Conservation (phyloP, 2,797 vertebrate genomes). For the Chiroxiphia lanceolata region DNA sequence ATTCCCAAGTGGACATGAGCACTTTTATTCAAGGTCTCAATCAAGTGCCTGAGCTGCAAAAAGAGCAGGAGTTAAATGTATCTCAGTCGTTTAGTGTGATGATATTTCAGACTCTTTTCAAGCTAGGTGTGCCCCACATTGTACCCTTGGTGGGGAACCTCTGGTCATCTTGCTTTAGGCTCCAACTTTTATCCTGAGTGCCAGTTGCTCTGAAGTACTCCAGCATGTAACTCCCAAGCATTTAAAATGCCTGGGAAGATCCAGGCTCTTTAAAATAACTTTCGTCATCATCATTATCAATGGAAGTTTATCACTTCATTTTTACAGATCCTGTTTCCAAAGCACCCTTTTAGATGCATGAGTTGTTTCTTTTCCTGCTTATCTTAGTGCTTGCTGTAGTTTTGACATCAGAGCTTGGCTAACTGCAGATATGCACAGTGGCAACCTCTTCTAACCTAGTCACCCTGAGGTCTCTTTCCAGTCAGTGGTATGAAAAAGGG, state of each 20-base stretch:
- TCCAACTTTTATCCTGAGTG: background rate
- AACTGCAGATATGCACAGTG: background rate
- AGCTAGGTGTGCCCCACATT: background rate
- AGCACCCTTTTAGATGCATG: background rate
- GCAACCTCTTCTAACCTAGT: background rate
- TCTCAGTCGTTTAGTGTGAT: background rate
- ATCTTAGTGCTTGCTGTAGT: background rate
- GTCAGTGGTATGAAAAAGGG: background rate
- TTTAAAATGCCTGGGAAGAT: background rate
- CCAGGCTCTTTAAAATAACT: background rate
- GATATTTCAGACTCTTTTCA: background rate
- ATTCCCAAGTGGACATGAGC: background rate
- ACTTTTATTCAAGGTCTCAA: background rate
- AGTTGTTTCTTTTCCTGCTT: background rate
- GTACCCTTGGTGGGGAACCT: background rate
- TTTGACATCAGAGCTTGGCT: background rate
- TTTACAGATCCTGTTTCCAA: background rate
- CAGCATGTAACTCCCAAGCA: background rate
- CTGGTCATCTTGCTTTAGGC: background rate
- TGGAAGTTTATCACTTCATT: background rate
- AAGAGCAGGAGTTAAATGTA: background rate
- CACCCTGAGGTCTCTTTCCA: background rate
- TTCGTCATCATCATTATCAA: background rate
- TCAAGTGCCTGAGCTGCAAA: background rate
- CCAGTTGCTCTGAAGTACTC: background rate